Base-by-base conservation (phyloP, 23 tunicate genomes). In the Oikopleura dioica region DNA sequence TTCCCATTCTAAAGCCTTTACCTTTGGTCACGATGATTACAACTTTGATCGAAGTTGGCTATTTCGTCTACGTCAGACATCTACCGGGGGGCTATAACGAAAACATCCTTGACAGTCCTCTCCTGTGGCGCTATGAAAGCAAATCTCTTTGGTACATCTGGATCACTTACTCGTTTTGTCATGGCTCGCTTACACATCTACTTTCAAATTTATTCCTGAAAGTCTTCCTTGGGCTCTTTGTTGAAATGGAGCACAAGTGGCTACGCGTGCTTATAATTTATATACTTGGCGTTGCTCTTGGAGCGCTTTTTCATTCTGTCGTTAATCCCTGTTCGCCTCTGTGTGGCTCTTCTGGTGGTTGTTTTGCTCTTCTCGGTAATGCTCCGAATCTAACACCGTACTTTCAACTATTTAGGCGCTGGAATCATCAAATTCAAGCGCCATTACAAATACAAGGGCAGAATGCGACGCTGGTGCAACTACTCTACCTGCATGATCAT, bases 171-270 rank as follows among this genome's bases (percentile, higher is more conserved):
- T 63, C 72, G 32, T 63, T 63, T 63, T 63, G 72, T 31, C 72
- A 63, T 28, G 72, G 72, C 26, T 12, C 4, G 16, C 26, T 28
- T 24, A 28, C 72, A 63, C 72, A 63, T 63, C 29, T 63, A 2
- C 5, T 5, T 12, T 12, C 26, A 31, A 63, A 63, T 63, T 5
- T 63, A 2, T 2, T 28, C 16, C 33, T 63, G 26, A 23, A 63
- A 28, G 2, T 63, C 5, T 28, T 63, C 4, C 33, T 63, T 2
- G 72, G 72, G 33, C 30, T 63, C 26, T 63, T 16, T 63, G 33
- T 63, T 63, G 72, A 63, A 63, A 12, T 63, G 16, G 72, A 63
- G 33, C 72, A 63, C 72, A 63, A 63, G 72, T 63, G 72, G 72
- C 30, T 63, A 12, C 72, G 72, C 16, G 26, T 31, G 5, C 2